Percentiles rank a stretch among this genome's conserved stretches.
These are phyloP conservation scores for Lysiphlebus fabarum DNA, from an alignment of 1,140 invertebrate species.

Conservation along the genomic window DNA sequence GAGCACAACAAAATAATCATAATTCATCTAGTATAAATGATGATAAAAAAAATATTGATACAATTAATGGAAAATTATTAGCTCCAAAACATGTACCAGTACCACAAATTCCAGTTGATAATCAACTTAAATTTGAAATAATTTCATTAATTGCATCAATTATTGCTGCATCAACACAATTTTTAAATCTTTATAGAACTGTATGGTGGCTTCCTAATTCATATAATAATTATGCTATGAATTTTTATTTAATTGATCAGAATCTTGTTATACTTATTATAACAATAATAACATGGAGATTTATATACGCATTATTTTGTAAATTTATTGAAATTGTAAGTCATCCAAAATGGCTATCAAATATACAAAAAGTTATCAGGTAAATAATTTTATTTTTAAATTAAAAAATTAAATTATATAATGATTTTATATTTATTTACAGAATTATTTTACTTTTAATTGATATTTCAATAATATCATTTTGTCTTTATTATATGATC, in stretches of 20 bases:
- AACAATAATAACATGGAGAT: conserved; percentile 72
- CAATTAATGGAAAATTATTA: conserved; percentile 30
- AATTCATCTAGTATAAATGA: conserved; percentile 31
- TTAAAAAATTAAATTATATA: conserved; percentile 5
- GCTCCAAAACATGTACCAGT: conserved; percentile 80
- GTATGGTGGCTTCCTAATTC: conserved; percentile 97
- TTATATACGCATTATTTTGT: conserved; percentile 69
- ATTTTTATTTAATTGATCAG: conserved; percentile 90
- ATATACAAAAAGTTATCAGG: conserved; percentile 47
- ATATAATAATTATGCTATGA: conserved; percentile 83
- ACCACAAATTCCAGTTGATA: conserved; percentile 79
- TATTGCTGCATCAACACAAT: conserved; percentile 74
- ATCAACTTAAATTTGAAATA: conserved; percentile 81
- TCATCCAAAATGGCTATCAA: conserved; percentile 39
- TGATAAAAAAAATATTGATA: conserved; percentile 42
- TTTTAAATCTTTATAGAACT: conserved; percentile 91
- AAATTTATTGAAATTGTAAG: conserved; percentile 41
- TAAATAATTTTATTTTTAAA: conserved; percentile 29
- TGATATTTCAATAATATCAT: conserved; percentile 57
- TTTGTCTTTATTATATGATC: conserved; percentile 71
- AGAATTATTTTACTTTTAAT: conserved; percentile 58
- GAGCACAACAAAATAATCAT: conserved; percentile 14
- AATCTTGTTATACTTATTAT: conserved; percentile 81
- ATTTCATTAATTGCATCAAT: conserved; percentile 79
- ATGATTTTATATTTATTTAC: conserved; percentile 33